Conservation (phyloP, 2,888 invertebrate genomes). For the Julus scandinavius region DNA sequence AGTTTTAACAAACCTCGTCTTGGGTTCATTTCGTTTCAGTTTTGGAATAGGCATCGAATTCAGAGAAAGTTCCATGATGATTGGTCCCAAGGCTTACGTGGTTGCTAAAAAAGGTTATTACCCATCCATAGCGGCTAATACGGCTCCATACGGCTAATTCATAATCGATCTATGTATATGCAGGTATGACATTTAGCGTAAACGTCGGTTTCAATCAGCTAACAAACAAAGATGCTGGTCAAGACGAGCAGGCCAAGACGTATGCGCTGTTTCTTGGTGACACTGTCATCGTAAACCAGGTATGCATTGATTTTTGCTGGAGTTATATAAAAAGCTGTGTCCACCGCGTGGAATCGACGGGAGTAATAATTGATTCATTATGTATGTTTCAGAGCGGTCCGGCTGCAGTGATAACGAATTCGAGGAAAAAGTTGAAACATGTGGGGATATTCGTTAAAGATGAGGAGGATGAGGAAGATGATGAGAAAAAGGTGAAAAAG, state of each 20-base stretch:
- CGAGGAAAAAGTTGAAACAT: slow-evolving; percentile 95
- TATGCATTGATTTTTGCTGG: no score
- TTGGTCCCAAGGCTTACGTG: slow-evolving; percentile 87
- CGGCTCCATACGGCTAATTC: no score
- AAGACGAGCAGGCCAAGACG: slow-evolving; percentile 79
- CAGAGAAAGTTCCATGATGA: slow-evolving; percentile 90
- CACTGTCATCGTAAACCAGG: slow-evolving; percentile 94
- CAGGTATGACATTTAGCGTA: slow-evolving; percentile 95
- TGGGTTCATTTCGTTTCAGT: slow-evolving; percentile 67
- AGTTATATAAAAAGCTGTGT: no score
- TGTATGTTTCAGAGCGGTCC: slow-evolving; percentile 67
- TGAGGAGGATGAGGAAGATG: no score
- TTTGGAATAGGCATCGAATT: slow-evolving; percentile 99
- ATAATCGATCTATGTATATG: no score
- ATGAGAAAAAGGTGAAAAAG: slow-evolving; percentile 76
- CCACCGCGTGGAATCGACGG: no score
- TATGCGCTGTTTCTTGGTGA: slow-evolving; percentile 97
- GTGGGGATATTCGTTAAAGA: slow-evolving; percentile 95
- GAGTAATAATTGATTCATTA: no score
- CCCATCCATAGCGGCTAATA: no score
- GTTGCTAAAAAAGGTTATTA: slow-evolving; percentile 82
- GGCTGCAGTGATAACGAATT: slow-evolving; percentile 86
- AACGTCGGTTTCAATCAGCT: slow-evolving; percentile 91
- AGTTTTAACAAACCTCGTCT: no score
- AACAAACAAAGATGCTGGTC: slow-evolving; percentile 81